These are phyloP conservation scores for Trypoxylon attenuatum DNA, from an alignment of 2,888 invertebrate species.

Conservation along the genomic window DNA sequence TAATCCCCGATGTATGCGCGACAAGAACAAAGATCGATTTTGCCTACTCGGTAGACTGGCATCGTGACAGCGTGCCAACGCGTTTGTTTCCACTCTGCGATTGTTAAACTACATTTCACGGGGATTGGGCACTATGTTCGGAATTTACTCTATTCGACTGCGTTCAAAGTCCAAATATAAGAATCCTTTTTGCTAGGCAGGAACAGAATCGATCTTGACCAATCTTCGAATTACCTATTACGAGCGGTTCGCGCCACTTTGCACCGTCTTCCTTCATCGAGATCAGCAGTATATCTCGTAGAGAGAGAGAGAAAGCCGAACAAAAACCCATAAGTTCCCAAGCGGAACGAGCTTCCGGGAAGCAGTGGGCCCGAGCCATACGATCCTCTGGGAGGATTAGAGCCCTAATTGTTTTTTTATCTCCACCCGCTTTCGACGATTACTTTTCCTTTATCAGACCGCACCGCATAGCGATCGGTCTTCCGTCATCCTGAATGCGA, in stretches of 20 bases:
- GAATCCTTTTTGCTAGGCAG: background rate
- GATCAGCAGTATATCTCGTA: background rate
- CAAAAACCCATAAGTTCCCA: slow-evolving; percentile 6
- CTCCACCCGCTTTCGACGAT: slow-evolving; percentile 1
- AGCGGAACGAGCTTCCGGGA: slow-evolving; percentile 3
- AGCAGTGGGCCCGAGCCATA: background rate
- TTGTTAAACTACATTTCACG: background rate
- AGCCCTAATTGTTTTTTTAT: slow-evolving; percentile 25
- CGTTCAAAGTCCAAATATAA: background rate
- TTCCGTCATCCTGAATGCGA: slow-evolving; percentile 2
- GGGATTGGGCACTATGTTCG: too few species aligned
- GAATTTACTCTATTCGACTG: too few species aligned
- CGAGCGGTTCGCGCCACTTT: background rate
- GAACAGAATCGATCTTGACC: slow-evolving; percentile 1
- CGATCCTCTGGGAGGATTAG: slow-evolving; percentile 11
- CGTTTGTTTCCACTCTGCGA: background rate
- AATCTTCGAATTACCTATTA: background rate
- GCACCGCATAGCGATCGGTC: slow-evolving; percentile 20
- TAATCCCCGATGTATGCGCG: slow-evolving; percentile 39
- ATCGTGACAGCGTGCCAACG: background rate
- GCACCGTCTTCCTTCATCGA: background rate
- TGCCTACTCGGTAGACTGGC: slow-evolving; percentile 13
- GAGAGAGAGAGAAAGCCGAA: too few species aligned
- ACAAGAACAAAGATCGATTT: slow-evolving; percentile 42
- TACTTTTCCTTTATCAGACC: slow-evolving; percentile 25